A percentile compares a stretch with the other conserved stretches of the same genome.
Conservation (phyloP, 2,113 vertebrate genomes). For the Nyctibius bracteatus region DNA sequence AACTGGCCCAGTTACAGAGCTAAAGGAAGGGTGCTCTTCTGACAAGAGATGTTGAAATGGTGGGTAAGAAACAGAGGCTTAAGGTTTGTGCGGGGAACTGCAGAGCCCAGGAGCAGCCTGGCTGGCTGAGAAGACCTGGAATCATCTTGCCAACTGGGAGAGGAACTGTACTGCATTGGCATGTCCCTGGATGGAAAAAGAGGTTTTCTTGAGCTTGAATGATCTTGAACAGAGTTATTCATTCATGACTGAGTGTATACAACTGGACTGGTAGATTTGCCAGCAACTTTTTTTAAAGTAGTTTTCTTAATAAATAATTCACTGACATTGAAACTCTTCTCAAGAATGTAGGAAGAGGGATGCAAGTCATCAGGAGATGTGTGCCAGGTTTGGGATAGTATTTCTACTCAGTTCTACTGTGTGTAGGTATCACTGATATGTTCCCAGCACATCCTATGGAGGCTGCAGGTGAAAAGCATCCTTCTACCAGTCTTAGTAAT, state of each 20-base stretch:
- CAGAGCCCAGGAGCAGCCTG: not conserved
- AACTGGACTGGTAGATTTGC: not conserved
- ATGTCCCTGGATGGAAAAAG: not conserved
- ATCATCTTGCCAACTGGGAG: not conserved
- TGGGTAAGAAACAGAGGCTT: not conserved
- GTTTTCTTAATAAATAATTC: conserved; percentile 27
- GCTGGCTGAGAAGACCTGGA: not conserved
- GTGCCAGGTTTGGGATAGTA: not conserved
- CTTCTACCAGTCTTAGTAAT: not conserved
- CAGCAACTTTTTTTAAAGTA: not conserved
- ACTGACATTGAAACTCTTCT: not conserved
- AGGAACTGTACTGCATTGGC: not conserved
- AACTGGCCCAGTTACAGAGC: not conserved
- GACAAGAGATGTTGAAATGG: not conserved
- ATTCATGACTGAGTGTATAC: not conserved
- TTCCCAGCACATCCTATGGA: not conserved
- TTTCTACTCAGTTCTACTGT: not conserved
- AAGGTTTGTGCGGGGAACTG: not conserved
- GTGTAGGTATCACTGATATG: fast-evolving
- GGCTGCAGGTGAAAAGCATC: not conserved
- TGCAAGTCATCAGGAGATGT: not conserved
- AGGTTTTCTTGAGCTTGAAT: conserved; percentile 1
- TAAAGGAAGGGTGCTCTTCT: not conserved
- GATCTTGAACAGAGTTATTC: conserved; percentile 12
- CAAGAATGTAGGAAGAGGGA: not conserved